phyloP scores from a whole-genome alignment of 2,113 vertebrate species.

The Paratilapia polleni region DNA sequence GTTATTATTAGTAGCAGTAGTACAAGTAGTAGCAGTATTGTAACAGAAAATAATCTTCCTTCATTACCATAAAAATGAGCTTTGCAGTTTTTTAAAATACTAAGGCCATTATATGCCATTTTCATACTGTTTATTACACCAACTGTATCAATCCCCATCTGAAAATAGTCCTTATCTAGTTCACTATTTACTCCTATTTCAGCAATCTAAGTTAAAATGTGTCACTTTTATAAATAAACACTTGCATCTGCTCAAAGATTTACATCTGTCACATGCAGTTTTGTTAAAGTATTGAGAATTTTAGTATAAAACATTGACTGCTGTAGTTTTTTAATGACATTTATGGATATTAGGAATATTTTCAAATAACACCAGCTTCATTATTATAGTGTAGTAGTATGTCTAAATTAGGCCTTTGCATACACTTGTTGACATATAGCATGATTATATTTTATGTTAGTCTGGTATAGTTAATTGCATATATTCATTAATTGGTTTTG shows the following conservation, averaged over 20 bases:
- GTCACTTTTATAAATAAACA: not conserved
- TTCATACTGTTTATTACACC: not conserved
- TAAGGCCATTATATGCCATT: not conserved
- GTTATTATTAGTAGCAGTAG: not conserved
- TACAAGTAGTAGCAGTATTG: not conserved
- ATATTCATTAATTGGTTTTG: not conserved
- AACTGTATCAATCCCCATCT: not conserved
- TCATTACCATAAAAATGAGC: slow-evolving; percentile 1
- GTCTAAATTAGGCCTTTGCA: not conserved
- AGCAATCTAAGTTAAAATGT: not conserved
- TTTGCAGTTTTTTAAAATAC: not conserved
- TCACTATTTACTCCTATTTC: not conserved
- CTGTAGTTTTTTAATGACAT: not conserved
- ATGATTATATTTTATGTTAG: not conserved
- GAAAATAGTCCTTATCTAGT: not conserved
- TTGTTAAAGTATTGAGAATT: not conserved
- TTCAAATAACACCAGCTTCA: not conserved
- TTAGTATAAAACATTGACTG: not conserved
- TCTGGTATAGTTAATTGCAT: not conserved
- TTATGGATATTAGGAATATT: not conserved
- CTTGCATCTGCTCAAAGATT: slow-evolving; percentile 2
- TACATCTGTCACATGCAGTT: not conserved
- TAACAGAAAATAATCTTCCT: not conserved
- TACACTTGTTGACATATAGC: not conserved
- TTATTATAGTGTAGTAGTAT: not conserved